phyloP scores from a whole-genome alignment of 2,797 vertebrate genomes.

The Lacerta bilineata region DNA sequence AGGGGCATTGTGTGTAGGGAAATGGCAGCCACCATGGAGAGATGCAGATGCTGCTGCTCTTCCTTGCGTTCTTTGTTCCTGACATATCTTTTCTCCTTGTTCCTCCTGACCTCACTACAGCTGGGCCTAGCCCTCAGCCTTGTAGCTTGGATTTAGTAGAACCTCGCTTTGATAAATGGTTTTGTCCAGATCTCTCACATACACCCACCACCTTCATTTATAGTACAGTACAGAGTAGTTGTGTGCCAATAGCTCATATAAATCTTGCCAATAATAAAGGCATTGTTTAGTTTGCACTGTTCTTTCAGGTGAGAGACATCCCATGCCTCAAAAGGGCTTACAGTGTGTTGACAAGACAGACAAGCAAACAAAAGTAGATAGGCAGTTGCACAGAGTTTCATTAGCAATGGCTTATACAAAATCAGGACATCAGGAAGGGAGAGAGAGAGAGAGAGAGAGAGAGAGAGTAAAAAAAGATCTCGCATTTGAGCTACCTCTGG shows the following conservation, averaged over 20 bases:
- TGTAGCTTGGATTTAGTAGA: neutral
- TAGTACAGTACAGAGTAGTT: neutral
- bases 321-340: slow-evolving; percentile 37
- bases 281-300: slow-evolving; percentile 18
- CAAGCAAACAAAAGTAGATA: slow-evolving; percentile 36
- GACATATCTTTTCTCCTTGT: neutral
- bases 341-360: slow-evolving; percentile 33
- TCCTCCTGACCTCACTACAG: too few relatives aligned
- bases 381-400: slow-evolving; percentile 28
- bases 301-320: slow-evolving; percentile 32
- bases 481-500: slow-evolving; percentile 9
- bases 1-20: neutral
- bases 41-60: neutral
- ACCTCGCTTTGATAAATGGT: neutral
- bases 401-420: slow-evolving; percentile 34
- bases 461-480: neutral
- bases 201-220: too few relatives aligned
- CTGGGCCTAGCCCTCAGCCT: neutral
- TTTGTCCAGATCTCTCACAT: neutral
- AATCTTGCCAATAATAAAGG: slow-evolving; percentile 20
- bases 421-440: slow-evolving; percentile 31
- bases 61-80: neutral
- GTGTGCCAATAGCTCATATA: slow-evolving; percentile 18
- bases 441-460: neutral
- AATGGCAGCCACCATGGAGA: neutral